Percentiles rank a stretch among this genome's conserved stretches.
Evolutionary conservation across 2,797 vertebrate species (phyloP).

Genomic region (Neosilurus mollespiculum): DNA sequence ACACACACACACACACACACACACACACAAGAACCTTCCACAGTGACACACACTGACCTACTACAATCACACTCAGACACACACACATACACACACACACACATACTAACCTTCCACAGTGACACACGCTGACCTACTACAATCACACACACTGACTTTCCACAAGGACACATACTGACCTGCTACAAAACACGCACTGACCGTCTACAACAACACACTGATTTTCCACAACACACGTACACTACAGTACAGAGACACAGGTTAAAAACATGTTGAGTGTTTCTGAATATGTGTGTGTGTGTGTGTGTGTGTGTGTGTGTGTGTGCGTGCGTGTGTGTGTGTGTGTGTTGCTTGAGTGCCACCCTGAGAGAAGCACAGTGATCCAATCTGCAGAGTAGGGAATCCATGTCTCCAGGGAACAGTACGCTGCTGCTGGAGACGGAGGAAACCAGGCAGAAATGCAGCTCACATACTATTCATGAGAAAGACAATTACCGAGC

Average conservation of each 20-base stretch:
- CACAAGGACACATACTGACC: too few relatives aligned
- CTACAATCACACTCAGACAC: too few relatives aligned
- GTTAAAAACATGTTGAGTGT: conserved; percentile 35
- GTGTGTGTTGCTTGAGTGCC: neutral
- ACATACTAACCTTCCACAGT: too few relatives aligned
- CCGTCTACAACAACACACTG: too few relatives aligned
- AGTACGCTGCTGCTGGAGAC: neutral
- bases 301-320: conserved; percentile 31
- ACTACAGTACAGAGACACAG: neutral
- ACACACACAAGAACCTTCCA: too few relatives aligned
- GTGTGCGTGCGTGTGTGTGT: conserved; percentile 9
- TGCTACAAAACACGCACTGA: too few relatives aligned
- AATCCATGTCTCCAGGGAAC: conserved; percentile 26
- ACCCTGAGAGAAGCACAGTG: conserved; percentile 7
- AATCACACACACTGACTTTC: neutral
- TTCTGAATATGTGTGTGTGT: conserved; percentile 17
- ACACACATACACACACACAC: too few relatives aligned
- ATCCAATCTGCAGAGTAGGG: conserved; percentile 15
- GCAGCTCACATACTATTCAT: conserved; percentile 23
- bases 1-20: too few relatives aligned
- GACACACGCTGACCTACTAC: neutral
- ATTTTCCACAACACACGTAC: neutral
- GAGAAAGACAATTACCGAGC: conserved; percentile 36
- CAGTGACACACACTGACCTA: too few relatives aligned
- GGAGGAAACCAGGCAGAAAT: conserved; percentile 36